Evolutionary conservation across 1,140 invertebrate genomes (phyloP).

Genomic region (Scylla paramamosain): DNA sequence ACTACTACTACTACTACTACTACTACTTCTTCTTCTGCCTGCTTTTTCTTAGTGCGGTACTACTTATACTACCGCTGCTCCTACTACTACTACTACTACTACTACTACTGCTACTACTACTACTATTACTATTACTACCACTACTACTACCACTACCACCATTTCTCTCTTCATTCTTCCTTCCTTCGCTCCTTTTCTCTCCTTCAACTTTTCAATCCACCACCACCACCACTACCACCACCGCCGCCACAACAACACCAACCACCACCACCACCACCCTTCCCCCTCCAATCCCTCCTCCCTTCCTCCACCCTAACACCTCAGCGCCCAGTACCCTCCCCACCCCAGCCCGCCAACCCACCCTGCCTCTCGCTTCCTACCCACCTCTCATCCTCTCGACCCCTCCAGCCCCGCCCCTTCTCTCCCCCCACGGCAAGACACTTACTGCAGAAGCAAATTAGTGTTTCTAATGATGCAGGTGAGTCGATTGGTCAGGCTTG

Average conservation of each 20-base stretch:
- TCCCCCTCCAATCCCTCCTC: background rate
- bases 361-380: background rate
- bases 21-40: background rate
- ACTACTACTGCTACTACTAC: background rate
- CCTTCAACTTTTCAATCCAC: background rate
- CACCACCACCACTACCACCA: background rate
- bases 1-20: constrained; percentile 23
- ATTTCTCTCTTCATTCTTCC: background rate
- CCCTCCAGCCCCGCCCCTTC: background rate
- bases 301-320: constrained; percentile 7
- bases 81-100: background rate
- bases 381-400: background rate
- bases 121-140: background rate
- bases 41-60: background rate
- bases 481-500: background rate
- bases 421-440: background rate
- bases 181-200: background rate
- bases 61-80: background rate
- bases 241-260: background rate
- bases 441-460: background rate
- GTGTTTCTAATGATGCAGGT: constrained; percentile 24
- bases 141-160: background rate
- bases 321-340: background rate
- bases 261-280: background rate
- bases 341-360: background rate